phyloP scores from a whole-genome alignment of 2,113 vertebrate genomes.

The Gambusia affinis region DNA sequence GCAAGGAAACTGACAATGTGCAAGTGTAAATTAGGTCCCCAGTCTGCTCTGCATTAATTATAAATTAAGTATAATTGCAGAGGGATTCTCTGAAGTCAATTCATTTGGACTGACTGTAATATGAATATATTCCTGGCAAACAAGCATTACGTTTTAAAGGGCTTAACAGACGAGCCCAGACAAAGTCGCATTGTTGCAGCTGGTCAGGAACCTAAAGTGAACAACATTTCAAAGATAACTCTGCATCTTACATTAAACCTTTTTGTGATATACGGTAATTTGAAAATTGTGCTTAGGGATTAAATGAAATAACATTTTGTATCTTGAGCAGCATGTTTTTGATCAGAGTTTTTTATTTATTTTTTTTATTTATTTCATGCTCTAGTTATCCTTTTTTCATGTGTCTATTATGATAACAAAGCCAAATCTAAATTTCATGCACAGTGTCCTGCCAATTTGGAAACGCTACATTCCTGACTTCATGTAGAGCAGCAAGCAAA shows the following conservation, averaged over 20 bases:
- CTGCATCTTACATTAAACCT: not conserved
- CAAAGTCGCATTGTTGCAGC: conserved; percentile 6
- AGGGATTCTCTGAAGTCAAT: conserved; percentile 78
- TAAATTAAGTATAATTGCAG: conserved; percentile 80
- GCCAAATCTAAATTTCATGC: conserved; percentile 17
- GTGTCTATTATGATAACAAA: conserved; percentile 32
- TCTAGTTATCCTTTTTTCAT: conserved; percentile 10
- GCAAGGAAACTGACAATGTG: conserved; percentile 77
- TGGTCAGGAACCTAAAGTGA: conserved; percentile 31
- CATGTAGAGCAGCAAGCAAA: conserved; percentile 3
- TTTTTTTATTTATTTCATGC: conserved; percentile 26
- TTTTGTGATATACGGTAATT: conserved; percentile 17
- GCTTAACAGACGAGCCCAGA: conserved; percentile 39
- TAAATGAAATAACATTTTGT: not conserved
- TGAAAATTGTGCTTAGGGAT: not conserved
- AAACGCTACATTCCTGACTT: not conserved
- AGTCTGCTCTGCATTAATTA: conserved; percentile 81
- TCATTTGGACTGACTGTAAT: conserved; percentile 74
- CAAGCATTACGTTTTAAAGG: conserved; percentile 53
- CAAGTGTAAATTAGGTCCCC: conserved; percentile 82
- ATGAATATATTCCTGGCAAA: conserved; percentile 69
- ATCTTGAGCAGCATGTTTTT: conserved; percentile 10
- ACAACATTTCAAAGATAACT: conserved; percentile 15
- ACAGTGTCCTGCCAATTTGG: conserved; percentile 21
- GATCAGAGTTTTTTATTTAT: conserved; percentile 6